These are phyloP conservation scores for Ephestia elutella DNA, from an alignment of 1,140 invertebrate species.

Conservation along the genomic window DNA sequence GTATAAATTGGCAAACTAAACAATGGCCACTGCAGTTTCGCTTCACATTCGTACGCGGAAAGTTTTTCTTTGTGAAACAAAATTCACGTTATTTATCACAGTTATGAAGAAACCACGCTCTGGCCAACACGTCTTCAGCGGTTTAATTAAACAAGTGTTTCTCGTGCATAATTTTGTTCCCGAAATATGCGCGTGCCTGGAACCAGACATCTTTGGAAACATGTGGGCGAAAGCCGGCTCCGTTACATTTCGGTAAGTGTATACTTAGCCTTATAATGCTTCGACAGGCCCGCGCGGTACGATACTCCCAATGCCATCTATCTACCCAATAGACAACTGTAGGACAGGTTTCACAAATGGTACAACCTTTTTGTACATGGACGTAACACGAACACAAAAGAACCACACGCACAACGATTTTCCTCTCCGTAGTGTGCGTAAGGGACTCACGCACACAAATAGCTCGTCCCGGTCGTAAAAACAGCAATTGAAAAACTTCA, in stretches of 20 bases:
- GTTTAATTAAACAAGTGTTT: slow-evolving; percentile 58
- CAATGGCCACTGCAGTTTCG: slow-evolving; percentile 66
- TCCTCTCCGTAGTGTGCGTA: slow-evolving; percentile 49
- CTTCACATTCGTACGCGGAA: slow-evolving; percentile 62
- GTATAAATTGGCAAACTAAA: slow-evolving; percentile 73
- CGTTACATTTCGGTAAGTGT: slow-evolving; percentile 45
- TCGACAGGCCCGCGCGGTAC: slow-evolving; percentile 5
- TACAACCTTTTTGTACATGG: slow-evolving; percentile 50
- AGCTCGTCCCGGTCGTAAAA: slow-evolving; percentile 33
- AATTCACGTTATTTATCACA: slow-evolving; percentile 62
- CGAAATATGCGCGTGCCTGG: slow-evolving; percentile 28
- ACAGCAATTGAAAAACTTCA: slow-evolving; percentile 61
- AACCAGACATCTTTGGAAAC: slow-evolving; percentile 46
- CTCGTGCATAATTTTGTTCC: slow-evolving; percentile 46
- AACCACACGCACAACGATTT: slow-evolving; percentile 16
- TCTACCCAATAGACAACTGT: slow-evolving; percentile 49
- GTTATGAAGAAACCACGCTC: slow-evolving; percentile 63
- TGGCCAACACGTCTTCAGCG: slow-evolving; percentile 60
- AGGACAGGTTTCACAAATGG: slow-evolving; percentile 29
- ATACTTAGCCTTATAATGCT: slow-evolving; percentile 9
- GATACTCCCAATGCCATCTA: slow-evolving; percentile 63
- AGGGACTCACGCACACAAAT: slow-evolving; percentile 45
- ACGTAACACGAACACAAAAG: slow-evolving; percentile 51
- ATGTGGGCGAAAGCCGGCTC: slow-evolving; percentile 39
- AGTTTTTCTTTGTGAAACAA: slow-evolving; percentile 59